A percentile compares a stretch with the other conserved stretches of the same genome.
Evolutionary conservation across 1,140 invertebrate species (phyloP).

Genomic region (Drosophila equinoxialis): DNA sequence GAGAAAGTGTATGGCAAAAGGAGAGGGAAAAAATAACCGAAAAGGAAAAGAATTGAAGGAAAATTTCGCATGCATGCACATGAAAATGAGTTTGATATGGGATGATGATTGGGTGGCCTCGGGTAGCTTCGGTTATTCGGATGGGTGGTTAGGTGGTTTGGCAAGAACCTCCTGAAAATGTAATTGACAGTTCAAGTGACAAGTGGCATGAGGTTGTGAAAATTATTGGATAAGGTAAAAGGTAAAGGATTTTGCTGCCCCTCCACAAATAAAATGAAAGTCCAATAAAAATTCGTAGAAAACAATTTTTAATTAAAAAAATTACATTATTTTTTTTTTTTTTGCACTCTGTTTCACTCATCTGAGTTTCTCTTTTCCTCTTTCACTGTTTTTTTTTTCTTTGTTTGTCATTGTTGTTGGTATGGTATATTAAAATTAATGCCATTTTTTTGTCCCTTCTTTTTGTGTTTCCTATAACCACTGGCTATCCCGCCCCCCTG

Average conservation of each 20-base stretch:
- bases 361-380: neutral
- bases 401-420: slow-evolving; percentile 8
- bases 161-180: slow-evolving; percentile 46
- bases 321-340: slow-evolving; percentile 20
- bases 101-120: slow-evolving; percentile 19
- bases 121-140: slow-evolving; percentile 1
- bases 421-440: slow-evolving; percentile 53
- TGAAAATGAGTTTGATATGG: slow-evolving; percentile 78
- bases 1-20: slow-evolving; percentile 1
- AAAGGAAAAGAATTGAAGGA: slow-evolving; percentile 54
- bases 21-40: neutral
- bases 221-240: slow-evolving; percentile 12
- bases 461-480: slow-evolving; percentile 13
- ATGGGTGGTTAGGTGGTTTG: slow-evolving; percentile 12
- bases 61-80: slow-evolving; percentile 77
- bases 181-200: slow-evolving; percentile 75
- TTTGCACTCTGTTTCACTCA: slow-evolving; percentile 4
- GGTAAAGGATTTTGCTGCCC: slow-evolving; percentile 38
- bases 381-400: slow-evolving; percentile 4
- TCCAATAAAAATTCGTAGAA: slow-evolving; percentile 40
- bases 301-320: slow-evolving; percentile 56
- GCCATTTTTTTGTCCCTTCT: slow-evolving; percentile 45
- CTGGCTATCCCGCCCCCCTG: neutral
- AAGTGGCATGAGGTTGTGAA: slow-evolving; percentile 38
- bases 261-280: slow-evolving; percentile 23